A percentile compares a stretch with the other conserved stretches of the same genome.
These are phyloP conservation scores for Oophaga pumilio DNA, from an alignment of 2,113 vertebrate species.

Conservation along the genomic window DNA sequence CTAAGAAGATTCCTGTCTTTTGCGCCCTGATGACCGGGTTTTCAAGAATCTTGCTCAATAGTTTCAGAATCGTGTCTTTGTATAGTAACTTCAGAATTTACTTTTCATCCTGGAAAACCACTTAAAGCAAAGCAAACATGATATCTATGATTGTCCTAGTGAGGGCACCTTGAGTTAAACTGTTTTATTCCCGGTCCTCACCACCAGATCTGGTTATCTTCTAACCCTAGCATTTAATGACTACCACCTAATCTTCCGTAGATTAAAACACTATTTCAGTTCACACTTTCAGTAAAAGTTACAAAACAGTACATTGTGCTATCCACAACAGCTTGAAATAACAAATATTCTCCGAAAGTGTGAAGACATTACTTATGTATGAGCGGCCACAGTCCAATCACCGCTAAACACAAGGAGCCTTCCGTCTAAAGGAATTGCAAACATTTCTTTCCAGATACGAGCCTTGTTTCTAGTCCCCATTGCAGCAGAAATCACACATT, in stretches of 20 bases:
- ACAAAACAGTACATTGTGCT: background rate
- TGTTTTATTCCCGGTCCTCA: no score
- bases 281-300: background rate
- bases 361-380: conserved; percentile 1
- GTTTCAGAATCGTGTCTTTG: no score
- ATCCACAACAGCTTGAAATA: background rate
- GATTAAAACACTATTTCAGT: background rate
- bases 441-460: background rate
- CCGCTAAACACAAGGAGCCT: background rate
- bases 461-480: background rate
- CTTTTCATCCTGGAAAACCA: no score
- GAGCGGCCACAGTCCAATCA: background rate
- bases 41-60: no score
- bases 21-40: no score
- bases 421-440: background rate
- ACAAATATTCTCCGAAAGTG: background rate
- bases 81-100: no score
- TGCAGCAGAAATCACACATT: background rate
- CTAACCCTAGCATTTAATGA: background rate
- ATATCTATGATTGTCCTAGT: background rate
- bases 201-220: background rate
- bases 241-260: background rate
- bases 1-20: no score
- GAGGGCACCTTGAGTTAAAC: background rate
- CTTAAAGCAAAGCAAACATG: no score